Base-by-base conservation (phyloP, 2,797 vertebrate species). In the Spinus olivaceus region DNA sequence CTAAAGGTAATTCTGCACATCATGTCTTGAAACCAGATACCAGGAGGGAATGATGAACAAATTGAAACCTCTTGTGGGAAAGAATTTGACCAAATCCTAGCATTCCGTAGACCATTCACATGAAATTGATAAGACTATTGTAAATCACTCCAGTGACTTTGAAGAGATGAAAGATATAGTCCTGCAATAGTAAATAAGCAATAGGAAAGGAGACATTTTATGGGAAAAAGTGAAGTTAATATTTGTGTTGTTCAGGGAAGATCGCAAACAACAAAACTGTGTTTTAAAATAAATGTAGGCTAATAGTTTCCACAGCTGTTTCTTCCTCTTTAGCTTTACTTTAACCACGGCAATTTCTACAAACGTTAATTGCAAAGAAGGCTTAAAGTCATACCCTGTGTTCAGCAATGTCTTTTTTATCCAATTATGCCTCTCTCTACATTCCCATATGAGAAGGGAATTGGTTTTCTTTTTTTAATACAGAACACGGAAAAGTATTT, bases 41-140 rank as follows among this genome's bases (percentile, higher is more conserved):
- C 89, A 66, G 94, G 92, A 97, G 94, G 96, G 97, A 98, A 97
- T 91, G 98, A 97, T 91, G 96, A 97, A 97, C 97, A 98, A 98
- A 98, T 97, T 97, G 97, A 98, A 98, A 98, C 94, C 94, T 97
- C 97, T 98, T 97, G 98, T 98, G 98, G 98, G 98, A 98, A 98
- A 98, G 97, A 97, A 96, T 95, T 96, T 80, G 94, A 96, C 96
- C 97, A 95, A 98, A 98, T 98, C 97, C 97, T 96, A 94, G 93
- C 97, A 98, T 98, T 98, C 98, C 97, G 81, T 64, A 94, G 92
- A 81, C 95, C 97, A 97, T 98, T 98, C 98, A 98, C 97, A 97
- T 97, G 97, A 98, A 98, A 98, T 97, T 78, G 98, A 98, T 98
- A 98, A 98, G 97, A 96, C 97, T 97, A 94, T 95, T 97, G 95